Evolutionary conservation across 2,888 invertebrate genomes (phyloP).

Genomic region (Schizaphis graminum): DNA sequence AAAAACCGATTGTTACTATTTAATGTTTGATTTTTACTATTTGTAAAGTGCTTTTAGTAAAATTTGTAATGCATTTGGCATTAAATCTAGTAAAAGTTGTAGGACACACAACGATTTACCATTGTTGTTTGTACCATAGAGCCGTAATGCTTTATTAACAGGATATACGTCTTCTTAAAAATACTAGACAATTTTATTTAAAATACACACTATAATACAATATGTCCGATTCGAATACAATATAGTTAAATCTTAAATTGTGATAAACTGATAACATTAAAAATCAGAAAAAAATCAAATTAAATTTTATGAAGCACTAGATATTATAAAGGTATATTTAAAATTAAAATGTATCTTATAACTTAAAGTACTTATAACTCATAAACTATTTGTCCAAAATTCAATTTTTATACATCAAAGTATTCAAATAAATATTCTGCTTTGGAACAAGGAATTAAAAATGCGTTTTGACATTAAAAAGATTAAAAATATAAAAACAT

Average conservation of each 20-base stretch:
- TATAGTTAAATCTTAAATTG: not conserved
- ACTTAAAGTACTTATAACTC: not conserved
- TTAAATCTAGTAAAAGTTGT: constrained; percentile 30
- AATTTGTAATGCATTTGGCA: constrained; percentile 29
- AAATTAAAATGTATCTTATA: not conserved
- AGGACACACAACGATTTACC: not conserved
- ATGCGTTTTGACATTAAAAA: not conserved
- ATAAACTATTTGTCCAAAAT: not conserved
- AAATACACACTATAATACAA: not conserved
- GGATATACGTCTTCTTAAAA: not conserved
- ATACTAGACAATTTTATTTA: not conserved
- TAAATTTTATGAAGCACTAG: too few species aligned
- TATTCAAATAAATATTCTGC: not conserved
- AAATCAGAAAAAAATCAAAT: not conserved
- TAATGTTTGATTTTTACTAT: constrained; percentile 46
- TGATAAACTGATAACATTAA: not conserved
- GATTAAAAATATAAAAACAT: not conserved
- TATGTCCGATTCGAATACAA: not conserved
- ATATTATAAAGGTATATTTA: too few species aligned
- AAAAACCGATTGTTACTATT: constrained; percentile 34
- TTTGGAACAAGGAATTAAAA: not conserved
- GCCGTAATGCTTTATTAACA: not conserved
- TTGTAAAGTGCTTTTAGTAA: constrained; percentile 51
- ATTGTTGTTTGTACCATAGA: not conserved
- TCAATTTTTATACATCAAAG: not conserved